These are phyloP conservation scores for Lasius platythorax DNA, from an alignment of 2,888 invertebrate species.

Conservation along the genomic window DNA sequence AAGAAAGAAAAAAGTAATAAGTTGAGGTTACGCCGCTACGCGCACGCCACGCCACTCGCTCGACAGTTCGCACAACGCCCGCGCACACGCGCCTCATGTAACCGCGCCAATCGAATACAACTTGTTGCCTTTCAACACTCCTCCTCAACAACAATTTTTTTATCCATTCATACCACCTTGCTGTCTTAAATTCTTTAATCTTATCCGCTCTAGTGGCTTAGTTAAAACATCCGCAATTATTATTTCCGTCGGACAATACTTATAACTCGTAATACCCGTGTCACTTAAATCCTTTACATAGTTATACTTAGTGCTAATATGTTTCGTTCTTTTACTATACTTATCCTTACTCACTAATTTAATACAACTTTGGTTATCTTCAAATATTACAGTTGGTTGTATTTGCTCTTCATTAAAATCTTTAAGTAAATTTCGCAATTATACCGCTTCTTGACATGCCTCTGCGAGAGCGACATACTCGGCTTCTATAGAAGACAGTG, in stretches of 20 bases:
- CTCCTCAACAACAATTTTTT: constrained; percentile 1
- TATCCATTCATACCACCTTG: not conserved
- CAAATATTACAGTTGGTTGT: not conserved
- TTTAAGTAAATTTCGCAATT: not conserved
- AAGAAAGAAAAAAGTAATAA: too few species aligned
- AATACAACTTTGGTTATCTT: constrained; percentile 30
- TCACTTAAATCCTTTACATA: not conserved
- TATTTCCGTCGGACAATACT: not conserved
- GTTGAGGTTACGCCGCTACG: too few species aligned
- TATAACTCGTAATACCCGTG: not conserved
- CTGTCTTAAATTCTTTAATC: not conserved
- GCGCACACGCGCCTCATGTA: too few species aligned
- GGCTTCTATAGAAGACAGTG: constrained; percentile 57
- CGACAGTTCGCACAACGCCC: too few species aligned
- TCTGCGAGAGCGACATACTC: constrained; percentile 59
- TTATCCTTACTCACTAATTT: not conserved
- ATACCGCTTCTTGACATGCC: constrained; percentile 51
- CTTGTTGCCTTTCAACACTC: not conserved
- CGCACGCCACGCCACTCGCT: too few species aligned
- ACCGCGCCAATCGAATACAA: too few species aligned
- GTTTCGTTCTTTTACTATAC: not conserved
- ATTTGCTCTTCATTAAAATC: not conserved
- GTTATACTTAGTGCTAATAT: not conserved
- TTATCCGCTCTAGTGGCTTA: not conserved
- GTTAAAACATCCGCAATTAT: not conserved